Evolutionary conservation across 1,140 invertebrate species (phyloP).

Genomic region (Lithobius niger): DNA sequence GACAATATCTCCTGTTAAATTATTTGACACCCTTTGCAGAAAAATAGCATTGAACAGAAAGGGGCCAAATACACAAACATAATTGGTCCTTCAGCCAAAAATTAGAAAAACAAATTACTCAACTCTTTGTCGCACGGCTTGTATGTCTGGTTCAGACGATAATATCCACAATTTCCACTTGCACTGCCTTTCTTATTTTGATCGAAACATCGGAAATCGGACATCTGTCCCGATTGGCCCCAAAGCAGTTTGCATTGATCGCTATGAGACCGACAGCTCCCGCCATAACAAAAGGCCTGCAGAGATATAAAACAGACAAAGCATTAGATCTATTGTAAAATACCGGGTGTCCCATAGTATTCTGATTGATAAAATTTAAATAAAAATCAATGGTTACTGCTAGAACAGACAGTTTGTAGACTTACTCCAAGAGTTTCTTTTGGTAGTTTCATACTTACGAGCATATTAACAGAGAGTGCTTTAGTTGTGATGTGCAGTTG

Average conservation of each 20-base stretch:
- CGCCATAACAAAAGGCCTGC: constrained; percentile 80
- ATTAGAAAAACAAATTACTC: constrained; percentile 26
- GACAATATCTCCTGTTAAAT: no score
- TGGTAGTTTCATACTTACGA: no score
- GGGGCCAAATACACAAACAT: background rate
- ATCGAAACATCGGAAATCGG: constrained; percentile 69
- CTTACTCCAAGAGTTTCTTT: no score
- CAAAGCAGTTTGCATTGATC: constrained; percentile 89
- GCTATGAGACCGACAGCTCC: constrained; percentile 74
- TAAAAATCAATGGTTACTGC: no score
- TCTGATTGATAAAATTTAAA: no score
- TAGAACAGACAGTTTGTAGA: no score
- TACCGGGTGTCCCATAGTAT: no score
- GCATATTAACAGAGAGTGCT: no score
- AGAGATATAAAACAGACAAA: no score
- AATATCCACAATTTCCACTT: constrained; percentile 92
- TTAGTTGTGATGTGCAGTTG: no score
- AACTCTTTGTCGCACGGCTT: constrained; percentile 54
- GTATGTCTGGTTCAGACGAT: constrained; percentile 56
- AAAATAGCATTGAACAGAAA: background rate
- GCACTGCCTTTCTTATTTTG: constrained; percentile 71
- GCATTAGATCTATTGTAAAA: no score
- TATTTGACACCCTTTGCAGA: no score
- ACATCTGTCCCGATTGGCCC: constrained; percentile 80
- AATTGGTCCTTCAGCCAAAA: constrained; percentile 15